Evolutionary conservation across 2,113 vertebrate genomes (phyloP).

Genomic region (Rhagologus leucostigma): DNA sequence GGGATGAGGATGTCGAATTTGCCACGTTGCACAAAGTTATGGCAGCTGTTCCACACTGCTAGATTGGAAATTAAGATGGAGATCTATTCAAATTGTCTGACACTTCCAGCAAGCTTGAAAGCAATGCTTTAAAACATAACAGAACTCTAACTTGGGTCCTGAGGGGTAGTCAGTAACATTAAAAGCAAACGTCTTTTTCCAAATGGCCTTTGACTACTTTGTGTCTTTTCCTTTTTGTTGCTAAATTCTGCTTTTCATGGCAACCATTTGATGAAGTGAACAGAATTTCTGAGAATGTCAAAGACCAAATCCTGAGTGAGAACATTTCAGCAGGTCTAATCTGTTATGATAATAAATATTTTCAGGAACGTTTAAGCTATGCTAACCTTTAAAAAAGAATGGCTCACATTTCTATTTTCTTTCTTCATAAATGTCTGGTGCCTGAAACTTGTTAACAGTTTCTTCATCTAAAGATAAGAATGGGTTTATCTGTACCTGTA

Average conservation of each 20-base stretch:
- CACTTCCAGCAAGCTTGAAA: conserved; percentile 49
- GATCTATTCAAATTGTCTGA: conserved; percentile 60
- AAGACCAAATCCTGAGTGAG: not conserved
- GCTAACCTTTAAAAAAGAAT: conserved; percentile 23
- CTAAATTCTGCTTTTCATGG: not conserved
- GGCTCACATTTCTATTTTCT: conserved; percentile 43
- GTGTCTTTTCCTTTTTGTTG: conserved; percentile 5
- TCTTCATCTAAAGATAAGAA: conserved; percentile 52
- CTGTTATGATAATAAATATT: conserved; percentile 57
- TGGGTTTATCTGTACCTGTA: conserved; percentile 16
- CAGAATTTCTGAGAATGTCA: not conserved
- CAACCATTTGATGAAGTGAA: conserved; percentile 3
- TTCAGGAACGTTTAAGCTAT: conserved; percentile 32
- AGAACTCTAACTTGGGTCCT: conserved; percentile 22
- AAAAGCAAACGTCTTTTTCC: conserved; percentile 4
- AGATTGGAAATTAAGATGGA: conserved; percentile 52
- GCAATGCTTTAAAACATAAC: conserved; percentile 46
- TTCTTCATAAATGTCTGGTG: conserved; percentile 14
- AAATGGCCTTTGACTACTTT: conserved; percentile 23
- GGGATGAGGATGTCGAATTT: conserved; percentile 25
- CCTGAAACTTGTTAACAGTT: conserved; percentile 18
- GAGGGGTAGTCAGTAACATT: conserved; percentile 9
- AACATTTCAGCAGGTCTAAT: not conserved
- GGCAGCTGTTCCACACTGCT: conserved; percentile 54
- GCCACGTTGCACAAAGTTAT: conserved; percentile 42